These are phyloP conservation scores for Odontophorus gujanensis DNA, from an alignment of 2,113 vertebrate genomes.

Conservation along the genomic window DNA sequence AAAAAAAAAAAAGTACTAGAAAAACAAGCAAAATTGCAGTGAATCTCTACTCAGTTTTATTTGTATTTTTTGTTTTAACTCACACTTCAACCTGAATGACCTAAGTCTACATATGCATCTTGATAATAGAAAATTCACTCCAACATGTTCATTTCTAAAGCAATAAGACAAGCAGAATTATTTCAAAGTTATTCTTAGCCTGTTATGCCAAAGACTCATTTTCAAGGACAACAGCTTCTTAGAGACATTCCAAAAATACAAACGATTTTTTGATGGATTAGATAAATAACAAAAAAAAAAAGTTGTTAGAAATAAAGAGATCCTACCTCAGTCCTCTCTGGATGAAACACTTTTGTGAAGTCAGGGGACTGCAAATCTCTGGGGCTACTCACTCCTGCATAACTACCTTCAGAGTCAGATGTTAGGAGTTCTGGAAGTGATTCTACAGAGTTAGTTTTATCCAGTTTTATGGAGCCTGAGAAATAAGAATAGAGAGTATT, in stretches of 20 bases:
- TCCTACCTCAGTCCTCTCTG: slow-evolving; percentile 84
- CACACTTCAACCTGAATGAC: neutral
- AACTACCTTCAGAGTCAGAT: slow-evolving; percentile 97
- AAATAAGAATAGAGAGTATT: neutral
- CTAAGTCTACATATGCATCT: neutral
- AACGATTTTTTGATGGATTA: neutral
- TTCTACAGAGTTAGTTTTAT: slow-evolving; percentile 88
- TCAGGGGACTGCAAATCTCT: slow-evolving; percentile 91
- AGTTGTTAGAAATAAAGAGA: neutral
- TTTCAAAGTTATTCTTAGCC: neutral
- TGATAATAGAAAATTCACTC: neutral
- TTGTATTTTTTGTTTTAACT: neutral
- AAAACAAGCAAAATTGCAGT: neutral
- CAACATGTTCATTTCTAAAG: neutral
- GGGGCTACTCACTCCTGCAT: slow-evolving; percentile 87
- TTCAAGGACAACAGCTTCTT: neutral
- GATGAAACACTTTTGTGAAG: slow-evolving; percentile 76
- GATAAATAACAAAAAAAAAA: neutral
- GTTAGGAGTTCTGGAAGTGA: slow-evolving; percentile 93
- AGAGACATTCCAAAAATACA: neutral
- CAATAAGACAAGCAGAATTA: neutral
- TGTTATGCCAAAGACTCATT: neutral
- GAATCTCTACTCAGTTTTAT: neutral
- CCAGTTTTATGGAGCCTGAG: slow-evolving; percentile 82
- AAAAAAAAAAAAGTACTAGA: neutral